Percentiles rank a stretch among this genome's conserved stretches.
These are phyloP conservation scores for Phaenicophaeus curvirostris DNA, from an alignment of 2,797 vertebrate species.

Conservation along the genomic window DNA sequence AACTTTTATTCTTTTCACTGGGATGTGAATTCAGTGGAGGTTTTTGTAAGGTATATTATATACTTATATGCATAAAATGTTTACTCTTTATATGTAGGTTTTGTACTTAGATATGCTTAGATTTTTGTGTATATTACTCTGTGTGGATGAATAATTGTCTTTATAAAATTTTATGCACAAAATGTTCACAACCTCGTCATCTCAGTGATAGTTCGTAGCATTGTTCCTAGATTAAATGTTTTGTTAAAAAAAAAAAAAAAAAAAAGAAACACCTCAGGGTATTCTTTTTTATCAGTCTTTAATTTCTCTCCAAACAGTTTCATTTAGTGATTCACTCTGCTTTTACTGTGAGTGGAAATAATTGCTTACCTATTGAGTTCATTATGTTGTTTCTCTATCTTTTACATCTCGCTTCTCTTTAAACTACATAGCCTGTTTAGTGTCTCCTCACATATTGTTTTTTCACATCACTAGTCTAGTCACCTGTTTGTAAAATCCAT, in stretches of 20 bases:
- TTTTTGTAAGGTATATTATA: background rate
- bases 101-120: background rate
- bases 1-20: background rate
- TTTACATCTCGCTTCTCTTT: background rate
- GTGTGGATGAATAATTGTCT: background rate
- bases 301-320: background rate
- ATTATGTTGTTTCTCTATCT: background rate
- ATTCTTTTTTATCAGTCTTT: background rate
- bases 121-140: background rate
- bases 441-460: background rate
- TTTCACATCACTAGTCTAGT: background rate
- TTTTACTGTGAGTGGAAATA: background rate
- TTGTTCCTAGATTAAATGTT: background rate
- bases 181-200: background rate
- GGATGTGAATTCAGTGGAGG: background rate
- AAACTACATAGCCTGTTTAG: background rate
- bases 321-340: background rate
- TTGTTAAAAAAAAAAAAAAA: background rate
- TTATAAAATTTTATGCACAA: background rate
- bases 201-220: background rate
- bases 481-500: background rate
- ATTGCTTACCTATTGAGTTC: background rate
- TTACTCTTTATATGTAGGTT: background rate
- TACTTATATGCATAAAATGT: rapidly evolving
- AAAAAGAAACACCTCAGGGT: background rate